Evolutionary conservation across 2,888 invertebrate genomes (phyloP).

Genomic region (Mythimna albipuncta): DNA sequence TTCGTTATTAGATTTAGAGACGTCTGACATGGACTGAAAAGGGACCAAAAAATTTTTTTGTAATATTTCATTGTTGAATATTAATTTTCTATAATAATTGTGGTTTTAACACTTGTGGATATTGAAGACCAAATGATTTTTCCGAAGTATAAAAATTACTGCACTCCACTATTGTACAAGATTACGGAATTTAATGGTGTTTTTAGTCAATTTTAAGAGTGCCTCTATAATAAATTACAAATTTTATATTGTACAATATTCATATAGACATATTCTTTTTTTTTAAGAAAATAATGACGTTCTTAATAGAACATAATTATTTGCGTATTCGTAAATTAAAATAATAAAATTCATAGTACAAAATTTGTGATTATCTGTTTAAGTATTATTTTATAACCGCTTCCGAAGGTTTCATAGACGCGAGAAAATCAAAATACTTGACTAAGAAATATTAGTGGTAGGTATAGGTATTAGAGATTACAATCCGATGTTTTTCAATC

Average conservation of each 20-base stretch:
- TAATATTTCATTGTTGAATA: not conserved
- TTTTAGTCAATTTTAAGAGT: not conserved
- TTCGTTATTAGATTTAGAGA: not conserved
- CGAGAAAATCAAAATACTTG: not conserved
- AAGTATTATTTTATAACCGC: not conserved
- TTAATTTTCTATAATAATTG: not conserved
- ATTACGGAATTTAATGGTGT: not conserved
- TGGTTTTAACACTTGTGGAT: not conserved
- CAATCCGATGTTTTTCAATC: too few relatives aligned
- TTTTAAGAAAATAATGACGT: conserved; percentile 1
- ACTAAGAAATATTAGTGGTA: not conserved
- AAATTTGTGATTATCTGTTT: not conserved
- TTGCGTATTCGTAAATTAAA: not conserved
- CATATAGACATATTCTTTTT: too few relatives aligned
- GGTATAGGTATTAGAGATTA: not conserved
- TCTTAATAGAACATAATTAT: not conserved
- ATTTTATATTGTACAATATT: not conserved
- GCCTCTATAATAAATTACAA: not conserved
- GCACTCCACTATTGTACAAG: not conserved
- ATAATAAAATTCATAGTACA: conserved; percentile 3
- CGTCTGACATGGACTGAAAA: not conserved
- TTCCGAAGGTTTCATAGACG: not conserved
- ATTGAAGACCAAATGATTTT: not conserved
- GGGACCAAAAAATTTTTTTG: conserved; percentile 1
- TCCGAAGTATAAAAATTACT: not conserved